Evolutionary conservation across 2,797 vertebrate genomes (phyloP).

Genomic region (Gobionotothen gibberifrons): DNA sequence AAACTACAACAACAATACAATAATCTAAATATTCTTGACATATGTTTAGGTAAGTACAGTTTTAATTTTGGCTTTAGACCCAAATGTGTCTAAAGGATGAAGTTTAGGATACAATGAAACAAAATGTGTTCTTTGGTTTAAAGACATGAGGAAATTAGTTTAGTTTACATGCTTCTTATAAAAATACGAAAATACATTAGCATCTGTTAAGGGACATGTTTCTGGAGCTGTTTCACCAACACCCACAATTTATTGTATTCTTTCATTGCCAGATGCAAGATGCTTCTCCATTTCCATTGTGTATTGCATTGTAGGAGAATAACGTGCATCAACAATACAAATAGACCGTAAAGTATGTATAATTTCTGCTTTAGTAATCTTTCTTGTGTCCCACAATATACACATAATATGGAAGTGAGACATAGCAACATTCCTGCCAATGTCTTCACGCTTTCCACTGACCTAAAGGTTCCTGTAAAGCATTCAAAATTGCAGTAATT

Average conservation of each 20-base stretch:
- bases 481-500: too few species aligned
- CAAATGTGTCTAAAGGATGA: too few species aligned
- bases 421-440: neutral
- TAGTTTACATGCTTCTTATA: too few species aligned
- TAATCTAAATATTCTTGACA: neutral
- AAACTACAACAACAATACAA: neutral
- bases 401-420: neutral
- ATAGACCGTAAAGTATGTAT: neutral
- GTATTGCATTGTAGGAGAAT: neutral
- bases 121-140: neutral
- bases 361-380: neutral
- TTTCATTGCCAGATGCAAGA: neutral
- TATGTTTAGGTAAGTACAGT: neutral
- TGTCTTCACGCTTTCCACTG: neutral
- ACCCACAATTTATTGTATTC: neutral
- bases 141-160: neutral
- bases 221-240: constrained; percentile 1
- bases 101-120: neutral
- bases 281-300: neutral
- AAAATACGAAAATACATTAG: neutral
- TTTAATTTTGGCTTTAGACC: neutral
- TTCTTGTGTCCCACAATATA: neutral
- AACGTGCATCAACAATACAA: neutral
- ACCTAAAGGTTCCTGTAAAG: neutral
- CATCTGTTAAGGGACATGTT: neutral